Evolutionary conservation across 2,888 invertebrate genomes (phyloP), one percentile per base, ranked within the genome.

Genomic region (Rutpela maculata): DNA sequence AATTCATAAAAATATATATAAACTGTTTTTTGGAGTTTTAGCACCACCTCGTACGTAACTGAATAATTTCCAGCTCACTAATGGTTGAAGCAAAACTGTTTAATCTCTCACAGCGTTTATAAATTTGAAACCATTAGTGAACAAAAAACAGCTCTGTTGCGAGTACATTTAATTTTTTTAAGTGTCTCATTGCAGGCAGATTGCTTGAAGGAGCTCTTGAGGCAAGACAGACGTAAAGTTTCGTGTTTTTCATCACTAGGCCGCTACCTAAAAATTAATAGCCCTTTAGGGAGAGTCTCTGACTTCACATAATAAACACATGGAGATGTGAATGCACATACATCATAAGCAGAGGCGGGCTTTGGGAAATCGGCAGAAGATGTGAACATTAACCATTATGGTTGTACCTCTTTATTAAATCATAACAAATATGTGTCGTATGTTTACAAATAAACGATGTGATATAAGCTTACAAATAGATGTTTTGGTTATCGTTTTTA

Each of bases 241-340:
- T 77, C 76, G 73, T 81, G 80, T 82, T 79, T 82, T 78, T 81
- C 81, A 80, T 79, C 81, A 80, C 79, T 62, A 55, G 78, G 74
- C 69, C 75, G 80, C 77, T 79, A 81, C 82, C 80, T 80, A 81
- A 81, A 82, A 81, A 77, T 78, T 77, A 78, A 80, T 74, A 79
- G 77, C 69, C 71, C 77, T 78, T 76, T 79, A 69, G 70, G 78
- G 76, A 74, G 67, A 74, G 77, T 66, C 55, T 67, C 55, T 67
- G 73, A 66, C 56, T 71, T 68, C 72, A 77, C 77, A 78, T 79
- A 78, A 78, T 76, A 78, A 80, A 80, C 80, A 78, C 43, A 71
- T 74, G 78, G 74, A 74, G 71, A 67, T 26, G 67, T 17, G 26
- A 65, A 59, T 15, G 57, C 50, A 66, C 59, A 57, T 43, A 74